These are phyloP conservation scores for Bothrops alternatus DNA, from an alignment of 2,797 vertebrate species.

Conservation along the genomic window DNA sequence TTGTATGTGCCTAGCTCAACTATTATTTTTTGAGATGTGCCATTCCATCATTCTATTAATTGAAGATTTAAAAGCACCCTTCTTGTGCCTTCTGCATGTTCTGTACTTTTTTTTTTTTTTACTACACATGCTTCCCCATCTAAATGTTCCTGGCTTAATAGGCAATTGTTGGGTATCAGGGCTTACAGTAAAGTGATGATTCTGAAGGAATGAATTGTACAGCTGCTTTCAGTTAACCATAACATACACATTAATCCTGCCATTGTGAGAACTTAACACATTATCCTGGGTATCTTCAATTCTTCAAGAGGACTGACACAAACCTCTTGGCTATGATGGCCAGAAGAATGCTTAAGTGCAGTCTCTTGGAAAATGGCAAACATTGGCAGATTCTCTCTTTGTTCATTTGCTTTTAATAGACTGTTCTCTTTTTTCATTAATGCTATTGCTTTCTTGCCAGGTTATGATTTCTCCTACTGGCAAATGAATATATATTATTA, in stretches of 20 bases:
- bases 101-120: background rate
- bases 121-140: conserved; percentile 18
- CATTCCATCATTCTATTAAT: conserved; percentile 5
- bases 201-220: background rate
- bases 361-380: background rate
- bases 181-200: fast-evolving
- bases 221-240: background rate
- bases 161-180: background rate
- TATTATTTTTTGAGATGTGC: background rate
- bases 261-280: background rate
- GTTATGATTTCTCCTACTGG: background rate
- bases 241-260: conserved; percentile 1
- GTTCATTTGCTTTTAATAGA: background rate
- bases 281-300: background rate
- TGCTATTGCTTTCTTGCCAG: background rate
- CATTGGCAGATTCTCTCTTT: background rate
- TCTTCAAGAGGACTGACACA: conserved; percentile 14
- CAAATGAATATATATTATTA: background rate
- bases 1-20: conserved; percentile 12
- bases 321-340: background rate
- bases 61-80: conserved; percentile 17
- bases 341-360: fast-evolving
- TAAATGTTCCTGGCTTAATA: background rate
- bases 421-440: background rate
- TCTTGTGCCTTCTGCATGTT: background rate